Percentiles rank a stretch among this genome's conserved stretches.
These are phyloP conservation scores for Oscheius sp. DNA, from an alignment of 2,888 invertebrate species.

Conservation along the genomic window DNA sequence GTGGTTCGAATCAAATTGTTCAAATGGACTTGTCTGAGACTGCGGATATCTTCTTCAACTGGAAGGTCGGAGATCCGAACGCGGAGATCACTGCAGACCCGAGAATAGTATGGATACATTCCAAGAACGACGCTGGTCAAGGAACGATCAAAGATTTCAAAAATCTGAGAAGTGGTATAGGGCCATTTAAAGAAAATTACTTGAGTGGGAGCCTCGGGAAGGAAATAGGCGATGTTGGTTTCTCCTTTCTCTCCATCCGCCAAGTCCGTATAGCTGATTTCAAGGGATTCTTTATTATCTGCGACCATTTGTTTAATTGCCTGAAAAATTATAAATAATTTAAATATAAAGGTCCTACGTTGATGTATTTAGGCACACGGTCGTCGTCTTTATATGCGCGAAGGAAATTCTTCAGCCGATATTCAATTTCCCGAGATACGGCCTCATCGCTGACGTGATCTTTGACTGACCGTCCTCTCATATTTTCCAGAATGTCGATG, in stretches of 20 bases:
- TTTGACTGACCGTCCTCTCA: conserved; percentile 90
- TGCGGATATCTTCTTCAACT: conserved; percentile 92
- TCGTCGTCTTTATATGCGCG: conserved; percentile 48
- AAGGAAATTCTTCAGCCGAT: conserved; percentile 77
- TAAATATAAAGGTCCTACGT: conserved; percentile 6
- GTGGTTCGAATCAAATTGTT: conserved; percentile 92
- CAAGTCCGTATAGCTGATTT: conserved; percentile 89
- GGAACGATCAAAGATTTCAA: conserved; percentile 73
- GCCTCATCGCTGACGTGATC: conserved; percentile 97
- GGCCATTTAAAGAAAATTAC: conserved; percentile 17
- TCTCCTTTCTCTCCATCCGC: conserved; percentile 82
- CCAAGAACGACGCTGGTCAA: conserved; percentile 84
- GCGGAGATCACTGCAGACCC: conserved; percentile 88
- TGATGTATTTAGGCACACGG: conserved; percentile 64
- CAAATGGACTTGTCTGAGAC: conserved; percentile 83
- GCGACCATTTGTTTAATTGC: conserved; percentile 70
- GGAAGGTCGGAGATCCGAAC: conserved; percentile 90
- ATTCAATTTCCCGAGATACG: conserved; percentile 93
- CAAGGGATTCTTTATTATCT: conserved; percentile 83
- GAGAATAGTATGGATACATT: conserved; percentile 93
- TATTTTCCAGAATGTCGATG: conserved; percentile 97
- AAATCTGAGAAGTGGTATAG: conserved; percentile 50
- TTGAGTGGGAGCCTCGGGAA: conserved; percentile 91
- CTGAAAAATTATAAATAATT: conserved; percentile 17
- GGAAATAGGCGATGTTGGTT: conserved; percentile 92